Evolutionary conservation across 2,888 invertebrate species (phyloP).

Genomic region (Drosophila prostipennis): DNA sequence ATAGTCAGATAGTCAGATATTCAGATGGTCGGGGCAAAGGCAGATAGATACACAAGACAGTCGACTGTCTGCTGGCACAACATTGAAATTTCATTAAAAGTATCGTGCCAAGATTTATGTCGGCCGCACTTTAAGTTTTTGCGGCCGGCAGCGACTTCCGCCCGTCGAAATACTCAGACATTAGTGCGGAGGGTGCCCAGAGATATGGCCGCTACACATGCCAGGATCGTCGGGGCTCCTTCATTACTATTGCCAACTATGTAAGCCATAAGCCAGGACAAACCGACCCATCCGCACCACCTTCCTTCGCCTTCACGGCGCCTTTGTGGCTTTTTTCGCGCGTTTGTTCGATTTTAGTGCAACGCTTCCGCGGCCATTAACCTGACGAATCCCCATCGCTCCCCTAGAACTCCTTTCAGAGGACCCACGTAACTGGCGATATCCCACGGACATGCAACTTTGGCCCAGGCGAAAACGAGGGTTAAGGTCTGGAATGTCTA

Average conservation of each 20-base stretch:
- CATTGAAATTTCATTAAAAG: conserved; percentile 80
- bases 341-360: conserved; percentile 76
- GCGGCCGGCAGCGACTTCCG: conserved; percentile 71
- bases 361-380: conserved; percentile 75
- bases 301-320: background rate
- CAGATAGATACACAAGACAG: conserved; percentile 22
- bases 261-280: conserved; percentile 14
- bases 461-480: conserved; percentile 58
- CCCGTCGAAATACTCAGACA: conserved; percentile 72
- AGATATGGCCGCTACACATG: conserved; percentile 75
- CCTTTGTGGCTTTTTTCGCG: conserved; percentile 57
- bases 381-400: conserved; percentile 40
- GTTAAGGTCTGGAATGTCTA: conserved; percentile 74
- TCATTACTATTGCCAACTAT: conserved; percentile 34
- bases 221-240: conserved; percentile 46
- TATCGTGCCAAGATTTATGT: conserved; percentile 68
- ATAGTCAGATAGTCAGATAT: conserved; percentile 14
- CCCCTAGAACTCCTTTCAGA: background rate
- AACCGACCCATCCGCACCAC: conserved; percentile 5
- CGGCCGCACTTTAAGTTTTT: conserved; percentile 69
- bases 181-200: conserved; percentile 44
- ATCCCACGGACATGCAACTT: conserved; percentile 61
- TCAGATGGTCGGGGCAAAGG: background rate
- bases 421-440: conserved; percentile 4
- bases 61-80: conserved; percentile 46